These are phyloP conservation scores for Standfussiana lucernea DNA, from an alignment of 2,888 invertebrate species.

Conservation along the genomic window DNA sequence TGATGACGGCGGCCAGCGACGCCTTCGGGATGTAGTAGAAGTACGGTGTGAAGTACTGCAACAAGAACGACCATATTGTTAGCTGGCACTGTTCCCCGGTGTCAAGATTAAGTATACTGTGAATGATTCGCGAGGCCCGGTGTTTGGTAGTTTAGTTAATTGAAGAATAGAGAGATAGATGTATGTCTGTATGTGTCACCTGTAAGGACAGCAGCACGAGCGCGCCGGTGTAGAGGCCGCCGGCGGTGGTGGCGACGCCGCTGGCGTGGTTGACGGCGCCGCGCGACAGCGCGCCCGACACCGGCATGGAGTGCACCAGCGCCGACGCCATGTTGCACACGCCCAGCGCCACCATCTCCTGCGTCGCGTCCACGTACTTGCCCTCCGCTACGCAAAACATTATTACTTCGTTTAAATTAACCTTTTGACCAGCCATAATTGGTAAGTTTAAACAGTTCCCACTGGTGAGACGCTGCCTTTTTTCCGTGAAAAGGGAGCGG, in stretches of 20 bases:
- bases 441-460: background rate
- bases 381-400: conserved; percentile 91
- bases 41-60: conserved; percentile 94
- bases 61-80: background rate
- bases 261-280: conserved; percentile 98
- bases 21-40: conserved; percentile 95
- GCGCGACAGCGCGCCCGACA: conserved; percentile 96
- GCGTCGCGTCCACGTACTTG: conserved; percentile 96
- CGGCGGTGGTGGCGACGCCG: conserved; percentile 96
- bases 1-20: conserved; percentile 95
- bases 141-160: background rate
- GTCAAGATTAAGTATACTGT: background rate
- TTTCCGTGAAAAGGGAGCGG: background rate
- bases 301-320: conserved; percentile 97
- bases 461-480: background rate
- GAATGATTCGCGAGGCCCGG: background rate
- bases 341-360: conserved; percentile 97
- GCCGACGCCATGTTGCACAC: conserved; percentile 96
- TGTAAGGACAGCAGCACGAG: conserved; percentile 87
- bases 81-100: background rate
- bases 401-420: background rate
- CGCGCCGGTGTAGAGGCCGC: conserved; percentile 95
- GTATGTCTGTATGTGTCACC: conserved; percentile 78
- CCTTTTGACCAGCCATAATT: background rate
- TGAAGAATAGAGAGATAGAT: no score